Evolutionary conservation across 1,140 invertebrate species (phyloP), one percentile per base, ranked within the genome.

Genomic region (Cryptotermes secundus): DNA sequence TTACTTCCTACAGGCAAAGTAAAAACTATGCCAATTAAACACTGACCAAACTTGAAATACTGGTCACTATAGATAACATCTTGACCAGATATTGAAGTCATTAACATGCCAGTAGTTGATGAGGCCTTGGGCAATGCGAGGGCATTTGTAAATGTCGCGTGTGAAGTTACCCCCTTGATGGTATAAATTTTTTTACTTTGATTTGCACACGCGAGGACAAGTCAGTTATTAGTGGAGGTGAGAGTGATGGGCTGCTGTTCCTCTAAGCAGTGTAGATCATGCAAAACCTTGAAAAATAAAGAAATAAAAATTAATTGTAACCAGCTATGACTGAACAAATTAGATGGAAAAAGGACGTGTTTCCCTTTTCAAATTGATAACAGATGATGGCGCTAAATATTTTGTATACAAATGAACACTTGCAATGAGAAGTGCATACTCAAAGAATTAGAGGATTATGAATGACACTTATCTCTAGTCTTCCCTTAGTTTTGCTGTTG

Each of bases 131-230:
- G 88, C 88, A 87, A 83, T 53, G 85, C 83, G 85, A 87, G 85
- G 85, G 65, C 82, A 84, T 87, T 83, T 83, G 82, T 79, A 84
- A 79, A 42, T 83, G 49, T 85, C 79, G 35, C 85, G 79, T 81
- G 83, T 86, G 82, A 85, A 84, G 81, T 65, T 80, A 84, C 72
- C 86, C 80, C 80, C 42, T 81, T 85, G 49, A 83, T 26, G 86
- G 80, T n/a, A 86, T 87, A 89, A 88, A 36, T 82, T 86, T 87
- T 31, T 72, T 72, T 6, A 72, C 26, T 31, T 10, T 31, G 6
- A 31, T 80, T 85, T 85, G 86, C 90, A 91, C 90, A 91, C 90
- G 89, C 89, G 87, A 86, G 88, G 86, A 90, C 88, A 85, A 89
- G 91, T 92, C 90, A 91, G 87, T 91, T 91, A 34, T 83, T 85